Percentiles rank a stretch among this genome's conserved stretches.
Conservation (phyloP, 2,113 vertebrate genomes). For the Amphilophus citrinellus region DNA sequence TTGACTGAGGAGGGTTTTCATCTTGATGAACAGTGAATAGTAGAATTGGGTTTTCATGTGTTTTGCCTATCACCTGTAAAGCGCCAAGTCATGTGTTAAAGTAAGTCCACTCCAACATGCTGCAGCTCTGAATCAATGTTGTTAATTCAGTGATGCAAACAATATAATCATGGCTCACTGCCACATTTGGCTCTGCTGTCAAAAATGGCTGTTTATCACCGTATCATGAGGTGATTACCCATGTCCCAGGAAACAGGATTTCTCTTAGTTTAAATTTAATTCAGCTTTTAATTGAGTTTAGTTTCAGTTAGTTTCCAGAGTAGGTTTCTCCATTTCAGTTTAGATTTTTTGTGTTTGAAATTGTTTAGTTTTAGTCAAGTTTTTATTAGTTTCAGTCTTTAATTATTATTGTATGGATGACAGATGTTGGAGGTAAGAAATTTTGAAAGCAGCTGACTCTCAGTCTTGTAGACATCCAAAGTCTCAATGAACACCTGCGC, state of each 20-base stretch:
- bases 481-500: background rate
- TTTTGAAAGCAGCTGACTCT: too few species aligned
- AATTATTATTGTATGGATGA: background rate
- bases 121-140: background rate
- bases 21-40: conserved; percentile 1
- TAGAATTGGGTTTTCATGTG: background rate
- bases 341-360: background rate
- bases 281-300: background rate
- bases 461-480: background rate
- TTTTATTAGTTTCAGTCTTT: background rate
- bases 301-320: background rate
- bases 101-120: background rate
- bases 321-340: background rate
- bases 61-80: background rate
- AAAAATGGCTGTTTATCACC: background rate
- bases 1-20: background rate
- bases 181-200: background rate
- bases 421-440: too few species aligned
- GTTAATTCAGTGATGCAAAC: background rate
- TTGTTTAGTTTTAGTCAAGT: background rate
- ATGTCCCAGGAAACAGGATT: background rate
- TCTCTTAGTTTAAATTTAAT: background rate
- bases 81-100: background rate
- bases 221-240: background rate
- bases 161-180: background rate